Percentiles rank a stretch among this genome's conserved stretches.
Evolutionary conservation across 2,113 vertebrate species (phyloP).

Genomic region (Cyanistes caeruleus): DNA sequence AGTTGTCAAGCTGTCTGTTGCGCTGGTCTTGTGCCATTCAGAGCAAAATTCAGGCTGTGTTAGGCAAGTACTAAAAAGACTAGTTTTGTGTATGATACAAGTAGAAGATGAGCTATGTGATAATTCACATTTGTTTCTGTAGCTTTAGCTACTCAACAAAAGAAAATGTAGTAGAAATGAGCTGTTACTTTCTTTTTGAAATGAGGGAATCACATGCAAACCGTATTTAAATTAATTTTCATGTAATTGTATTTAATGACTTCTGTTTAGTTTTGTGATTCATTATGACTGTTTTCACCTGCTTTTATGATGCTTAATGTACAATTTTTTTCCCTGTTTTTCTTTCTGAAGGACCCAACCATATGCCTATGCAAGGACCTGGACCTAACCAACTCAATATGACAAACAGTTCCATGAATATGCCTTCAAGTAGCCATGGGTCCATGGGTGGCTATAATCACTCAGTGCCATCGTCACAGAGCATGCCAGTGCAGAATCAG

Average conservation of each 20-base stretch:
- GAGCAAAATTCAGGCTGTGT: background rate
- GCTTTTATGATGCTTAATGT: background rate
- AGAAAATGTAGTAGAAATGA: background rate
- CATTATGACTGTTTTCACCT: background rate
- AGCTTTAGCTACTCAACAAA: background rate
- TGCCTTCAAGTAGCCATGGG: slow-evolving; percentile 92
- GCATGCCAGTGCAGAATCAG: slow-evolving; percentile 91
- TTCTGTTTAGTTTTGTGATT: background rate
- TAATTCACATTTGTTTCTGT: background rate
- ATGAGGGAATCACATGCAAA: background rate
- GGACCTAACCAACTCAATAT: slow-evolving; percentile 94
- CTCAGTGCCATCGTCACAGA: slow-evolving; percentile 91
- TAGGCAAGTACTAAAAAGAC: background rate
- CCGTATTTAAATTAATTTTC: background rate
- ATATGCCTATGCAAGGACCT: slow-evolving; percentile 97
- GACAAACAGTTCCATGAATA: slow-evolving; percentile 91
- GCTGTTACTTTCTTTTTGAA: background rate
- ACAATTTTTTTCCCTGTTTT: background rate
- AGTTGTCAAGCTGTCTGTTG: background rate
- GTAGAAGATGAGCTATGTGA: background rate
- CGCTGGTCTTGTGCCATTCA: background rate
- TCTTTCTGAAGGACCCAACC: slow-evolving; percentile 89
- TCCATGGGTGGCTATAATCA: slow-evolving; percentile 97
- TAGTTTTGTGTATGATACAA: background rate
- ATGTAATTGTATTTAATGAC: background rate